These are phyloP conservation scores for Gnathonemus longibarbis DNA, from an alignment of 2,113 vertebrate species.

Conservation along the genomic window DNA sequence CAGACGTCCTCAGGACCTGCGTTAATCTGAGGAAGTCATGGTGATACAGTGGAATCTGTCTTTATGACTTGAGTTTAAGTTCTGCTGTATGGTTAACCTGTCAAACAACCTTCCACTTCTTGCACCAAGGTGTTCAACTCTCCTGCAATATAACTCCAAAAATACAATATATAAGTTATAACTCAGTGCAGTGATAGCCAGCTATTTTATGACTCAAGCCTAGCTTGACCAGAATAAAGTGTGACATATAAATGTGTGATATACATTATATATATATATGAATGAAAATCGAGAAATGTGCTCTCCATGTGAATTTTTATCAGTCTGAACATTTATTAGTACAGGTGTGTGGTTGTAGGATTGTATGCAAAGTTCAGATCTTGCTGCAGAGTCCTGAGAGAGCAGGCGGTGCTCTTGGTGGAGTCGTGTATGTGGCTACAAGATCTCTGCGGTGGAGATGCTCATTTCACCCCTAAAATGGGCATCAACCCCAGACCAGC, in stretches of 20 bases:
- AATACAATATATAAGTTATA: neutral
- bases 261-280: neutral
- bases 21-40: neutral
- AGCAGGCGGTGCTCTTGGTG: neutral
- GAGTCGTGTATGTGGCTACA: neutral
- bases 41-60: neutral
- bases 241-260: neutral
- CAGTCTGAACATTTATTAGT: neutral
- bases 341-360: slow-evolving; percentile 24
- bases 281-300: neutral
- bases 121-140: neutral
- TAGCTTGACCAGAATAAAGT: neutral
- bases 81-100: neutral
- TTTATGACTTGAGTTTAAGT: neutral
- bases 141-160: neutral
- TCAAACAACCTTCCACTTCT: neutral
- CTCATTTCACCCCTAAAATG: slow-evolving; percentile 71
- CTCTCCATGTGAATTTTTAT: neutral
- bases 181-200: neutral
- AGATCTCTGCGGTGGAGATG: slow-evolving; percentile 38
- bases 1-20: neutral
- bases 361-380: slow-evolving; percentile 26
- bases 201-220: neutral
- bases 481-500: slow-evolving; percentile 67
- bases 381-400: neutral